A percentile compares a stretch with the other conserved stretches of the same genome.
Evolutionary conservation across 1,140 invertebrate species (phyloP).

Genomic region (Drosophila grimshawi): DNA sequence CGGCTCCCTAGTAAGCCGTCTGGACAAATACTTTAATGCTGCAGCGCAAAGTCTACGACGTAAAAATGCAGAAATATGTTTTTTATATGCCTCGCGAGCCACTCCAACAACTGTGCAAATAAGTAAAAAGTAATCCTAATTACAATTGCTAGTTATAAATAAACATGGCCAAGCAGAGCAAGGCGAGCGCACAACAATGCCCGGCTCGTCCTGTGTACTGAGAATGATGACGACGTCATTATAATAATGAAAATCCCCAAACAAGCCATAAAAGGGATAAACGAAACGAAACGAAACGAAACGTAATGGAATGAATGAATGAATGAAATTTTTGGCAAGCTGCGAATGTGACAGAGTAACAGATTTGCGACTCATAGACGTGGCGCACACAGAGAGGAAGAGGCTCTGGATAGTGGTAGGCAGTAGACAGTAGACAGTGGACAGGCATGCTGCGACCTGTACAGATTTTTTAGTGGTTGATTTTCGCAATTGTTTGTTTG

Average conservation of each 20-base stretch:
- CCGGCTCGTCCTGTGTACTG: slow-evolving; percentile 13
- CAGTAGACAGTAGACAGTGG: slow-evolving; percentile 4
- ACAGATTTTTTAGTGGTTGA: slow-evolving; percentile 34
- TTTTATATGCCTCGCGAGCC: slow-evolving; percentile 59
- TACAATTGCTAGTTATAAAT: slow-evolving; percentile 81
- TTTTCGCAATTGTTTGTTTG: slow-evolving; percentile 68
- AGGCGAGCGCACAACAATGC: slow-evolving; percentile 34
- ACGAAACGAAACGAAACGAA: slow-evolving; percentile 65
- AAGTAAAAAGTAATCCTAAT: slow-evolving; percentile 82
- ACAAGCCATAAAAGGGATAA: slow-evolving; percentile 82
- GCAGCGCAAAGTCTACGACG: slow-evolving; percentile 40
- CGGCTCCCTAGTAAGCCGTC: slow-evolving; percentile 59
- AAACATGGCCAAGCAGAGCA: slow-evolving; percentile 66
- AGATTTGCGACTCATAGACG: slow-evolving; percentile 36
- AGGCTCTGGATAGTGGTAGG: slow-evolving; percentile 1
- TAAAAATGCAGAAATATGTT: slow-evolving; percentile 76
- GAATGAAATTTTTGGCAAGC: slow-evolving; percentile 57
- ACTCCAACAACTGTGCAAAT: slow-evolving; percentile 73
- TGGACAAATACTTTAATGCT: slow-evolving; percentile 72
- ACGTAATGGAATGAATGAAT: slow-evolving; percentile 54
- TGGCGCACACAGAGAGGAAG: slow-evolving; percentile 9
- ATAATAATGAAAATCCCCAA: slow-evolving; percentile 77
- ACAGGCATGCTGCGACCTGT: slow-evolving; percentile 43
- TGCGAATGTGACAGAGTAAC: slow-evolving; percentile 62
- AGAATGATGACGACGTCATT: slow-evolving; percentile 57